A percentile compares a stretch with the other conserved stretches of the same genome.
phyloP scores from a whole-genome alignment of 2,888 invertebrate genomes.

The Xylocampa areola region DNA sequence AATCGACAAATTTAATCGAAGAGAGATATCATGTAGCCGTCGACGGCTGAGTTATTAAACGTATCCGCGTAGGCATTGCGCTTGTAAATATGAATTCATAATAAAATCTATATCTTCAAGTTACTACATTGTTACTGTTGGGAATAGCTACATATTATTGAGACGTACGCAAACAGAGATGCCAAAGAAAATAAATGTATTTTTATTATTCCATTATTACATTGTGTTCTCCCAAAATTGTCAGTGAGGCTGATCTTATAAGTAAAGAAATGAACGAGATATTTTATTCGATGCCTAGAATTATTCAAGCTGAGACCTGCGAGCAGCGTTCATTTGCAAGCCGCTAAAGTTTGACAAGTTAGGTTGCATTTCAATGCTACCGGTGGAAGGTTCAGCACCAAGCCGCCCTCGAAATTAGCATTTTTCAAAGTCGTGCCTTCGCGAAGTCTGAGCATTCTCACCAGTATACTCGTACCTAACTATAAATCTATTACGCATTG shows the following conservation, averaged over 20 bases:
- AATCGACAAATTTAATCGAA: conserved; percentile 93
- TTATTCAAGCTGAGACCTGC: conserved; percentile 57
- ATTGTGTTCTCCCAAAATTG: conserved; percentile 9
- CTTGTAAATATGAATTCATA: conserved; percentile 61
- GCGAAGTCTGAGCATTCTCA: conserved; percentile 60
- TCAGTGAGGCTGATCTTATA: conserved; percentile 13
- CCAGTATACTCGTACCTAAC: not conserved
- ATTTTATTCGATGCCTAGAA: conserved; percentile 44
- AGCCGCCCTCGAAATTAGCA: conserved; percentile 74
- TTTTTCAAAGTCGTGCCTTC: conserved; percentile 78
- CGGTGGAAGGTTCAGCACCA: conserved; percentile 62
- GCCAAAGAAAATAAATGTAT: conserved; percentile 21
- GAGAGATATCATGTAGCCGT: conserved; percentile 76
- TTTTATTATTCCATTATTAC: conserved; percentile 24
- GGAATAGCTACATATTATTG: conserved; percentile 9
- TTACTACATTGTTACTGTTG: conserved; percentile 4
- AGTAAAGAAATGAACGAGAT: conserved; percentile 20
- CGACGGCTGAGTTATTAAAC: conserved; percentile 74
- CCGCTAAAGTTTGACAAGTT: conserved; percentile 81
- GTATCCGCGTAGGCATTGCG: conserved; percentile 56
- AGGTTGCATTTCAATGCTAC: conserved; percentile 81
- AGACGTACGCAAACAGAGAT: conserved; percentile 11
- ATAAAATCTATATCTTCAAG: conserved; percentile 27
- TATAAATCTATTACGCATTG: conserved; percentile 23
- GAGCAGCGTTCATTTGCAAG: conserved; percentile 77